Evolutionary conservation across 1,140 invertebrate species (phyloP).

Genomic region (Cotesia chilonis): DNA sequence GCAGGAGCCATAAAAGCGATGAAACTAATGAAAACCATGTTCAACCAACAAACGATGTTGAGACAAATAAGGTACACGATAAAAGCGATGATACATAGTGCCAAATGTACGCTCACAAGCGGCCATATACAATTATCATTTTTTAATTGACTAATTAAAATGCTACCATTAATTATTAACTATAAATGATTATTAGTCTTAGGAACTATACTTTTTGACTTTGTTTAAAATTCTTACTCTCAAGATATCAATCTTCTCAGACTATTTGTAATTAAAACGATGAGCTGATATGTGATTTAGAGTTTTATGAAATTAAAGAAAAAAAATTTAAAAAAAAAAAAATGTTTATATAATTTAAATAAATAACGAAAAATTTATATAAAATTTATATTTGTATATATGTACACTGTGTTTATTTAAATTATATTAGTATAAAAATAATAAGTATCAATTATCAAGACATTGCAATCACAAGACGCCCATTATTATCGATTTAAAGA

Average conservation of each 20-base stretch:
- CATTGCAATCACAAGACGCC: too few relatives aligned
- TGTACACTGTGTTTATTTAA: too few relatives aligned
- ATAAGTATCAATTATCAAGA: too few relatives aligned
- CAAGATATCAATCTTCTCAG: not conserved
- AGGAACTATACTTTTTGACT: too few relatives aligned
- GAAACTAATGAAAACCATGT: conserved; percentile 47
- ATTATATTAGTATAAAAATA: too few relatives aligned
- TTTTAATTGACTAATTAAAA: not conserved
- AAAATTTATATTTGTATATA: not conserved
- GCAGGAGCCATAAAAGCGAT: conserved; percentile 38
- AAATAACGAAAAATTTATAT: conserved; percentile 25
- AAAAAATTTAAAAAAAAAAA: conserved; percentile 41
- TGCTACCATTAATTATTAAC: too few relatives aligned
- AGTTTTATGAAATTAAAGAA: conserved; percentile 51
- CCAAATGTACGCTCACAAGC: conserved; percentile 46
- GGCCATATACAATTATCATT: conserved; percentile 34
- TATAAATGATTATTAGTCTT: too few relatives aligned
- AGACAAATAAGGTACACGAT: conserved; percentile 36
- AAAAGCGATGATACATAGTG: conserved; percentile 52
- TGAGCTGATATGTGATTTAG: conserved; percentile 62
- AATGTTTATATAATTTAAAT: conserved; percentile 49
- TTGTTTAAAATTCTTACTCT: too few relatives aligned
- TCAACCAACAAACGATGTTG: conserved; percentile 37
- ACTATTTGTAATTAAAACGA: conserved; percentile 45
- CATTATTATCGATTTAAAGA: too few relatives aligned